A percentile compares a stretch with the other conserved stretches of the same genome.
Evolutionary conservation across 2,797 vertebrate genomes (phyloP).

Genomic region (Caiman crocodilus): DNA sequence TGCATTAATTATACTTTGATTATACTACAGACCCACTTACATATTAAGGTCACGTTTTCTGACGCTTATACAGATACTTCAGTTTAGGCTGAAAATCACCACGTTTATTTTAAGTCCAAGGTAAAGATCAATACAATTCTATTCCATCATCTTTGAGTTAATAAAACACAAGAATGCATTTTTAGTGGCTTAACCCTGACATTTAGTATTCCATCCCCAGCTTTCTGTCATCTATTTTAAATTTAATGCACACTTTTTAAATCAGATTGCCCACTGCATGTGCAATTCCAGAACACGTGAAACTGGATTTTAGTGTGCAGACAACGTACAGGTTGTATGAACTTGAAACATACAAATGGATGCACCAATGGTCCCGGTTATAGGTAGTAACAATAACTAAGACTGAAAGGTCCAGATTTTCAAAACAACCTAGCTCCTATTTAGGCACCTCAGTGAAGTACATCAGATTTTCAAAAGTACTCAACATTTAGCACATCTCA

Average conservation of each 20-base stretch:
- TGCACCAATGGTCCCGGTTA: fast-evolving
- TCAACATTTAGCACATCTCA: not conserved
- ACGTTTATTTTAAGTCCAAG: not conserved
- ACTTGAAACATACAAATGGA: not conserved
- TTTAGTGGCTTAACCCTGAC: not conserved
- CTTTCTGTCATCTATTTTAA: not conserved
- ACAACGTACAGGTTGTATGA: too few species aligned
- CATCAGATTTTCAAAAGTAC: not conserved
- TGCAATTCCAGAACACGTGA: not conserved
- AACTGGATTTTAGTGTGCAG: not conserved
- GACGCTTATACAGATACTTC: not conserved
- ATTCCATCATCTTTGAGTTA: not conserved
- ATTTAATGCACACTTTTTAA: not conserved
- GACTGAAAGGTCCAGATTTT: not conserved
- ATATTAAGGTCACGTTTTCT: not conserved
- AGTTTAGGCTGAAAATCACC: not conserved
- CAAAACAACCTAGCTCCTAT: not conserved
- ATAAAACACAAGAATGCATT: not conserved
- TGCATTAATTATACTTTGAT: not conserved
- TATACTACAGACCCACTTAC: not conserved
- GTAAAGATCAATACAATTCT: not conserved
- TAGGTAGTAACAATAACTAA: not conserved
- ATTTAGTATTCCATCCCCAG: not conserved
- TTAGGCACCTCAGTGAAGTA: not conserved
- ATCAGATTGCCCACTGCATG: not conserved